Conservation (phyloP, 37 sponge, comb jelly and placozoan genomes). For the Lycopodina hypogea region DNA sequence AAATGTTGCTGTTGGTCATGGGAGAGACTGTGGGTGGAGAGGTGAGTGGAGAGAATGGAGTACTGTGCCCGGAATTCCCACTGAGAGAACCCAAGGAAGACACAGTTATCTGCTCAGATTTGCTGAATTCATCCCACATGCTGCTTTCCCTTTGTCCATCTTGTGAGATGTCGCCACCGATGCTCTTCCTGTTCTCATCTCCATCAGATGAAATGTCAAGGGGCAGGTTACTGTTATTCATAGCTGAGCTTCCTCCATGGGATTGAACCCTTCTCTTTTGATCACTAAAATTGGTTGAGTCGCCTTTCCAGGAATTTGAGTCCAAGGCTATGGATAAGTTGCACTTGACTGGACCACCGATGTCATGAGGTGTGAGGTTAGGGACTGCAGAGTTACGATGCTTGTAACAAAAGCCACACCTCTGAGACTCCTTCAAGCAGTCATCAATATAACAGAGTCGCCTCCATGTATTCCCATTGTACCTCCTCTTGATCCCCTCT, state of each 20-base stretch:
- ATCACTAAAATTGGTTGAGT: not conserved
- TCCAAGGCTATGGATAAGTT: slow-evolving; percentile 39
- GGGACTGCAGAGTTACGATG: slow-evolving; percentile 56
- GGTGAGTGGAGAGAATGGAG: slow-evolving; percentile 32
- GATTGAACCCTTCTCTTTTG: slow-evolving; percentile 16
- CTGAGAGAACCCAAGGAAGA: slow-evolving; percentile 46
- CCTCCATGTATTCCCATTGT: slow-evolving; percentile 72
- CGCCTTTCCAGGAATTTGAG: slow-evolving; percentile 11
- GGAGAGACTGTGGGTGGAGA: slow-evolving; percentile 36
- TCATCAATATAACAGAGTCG: slow-evolving; percentile 58
- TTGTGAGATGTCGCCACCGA: slow-evolving; percentile 5
- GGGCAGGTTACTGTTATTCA: not conserved
- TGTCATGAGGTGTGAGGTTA: slow-evolving; percentile 17
- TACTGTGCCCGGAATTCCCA: slow-evolving; percentile 28
- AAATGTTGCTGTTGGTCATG: slow-evolving; percentile 21
- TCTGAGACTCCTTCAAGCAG: slow-evolving; percentile 73
- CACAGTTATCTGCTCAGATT: slow-evolving; percentile 55
- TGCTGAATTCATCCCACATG: slow-evolving; percentile 56
- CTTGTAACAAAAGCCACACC: slow-evolving; percentile 60
- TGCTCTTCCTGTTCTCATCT: slow-evolving; percentile 1
- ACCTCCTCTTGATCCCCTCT: slow-evolving; percentile 66
- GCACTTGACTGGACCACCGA: slow-evolving; percentile 19
- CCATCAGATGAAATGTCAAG: slow-evolving; percentile 22
- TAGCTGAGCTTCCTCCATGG: slow-evolving; percentile 20
- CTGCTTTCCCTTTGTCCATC: slow-evolving; percentile 21